Evolutionary conservation across 2,113 vertebrate genomes (phyloP).

Genomic region (Mormyrus lacerda): DNA sequence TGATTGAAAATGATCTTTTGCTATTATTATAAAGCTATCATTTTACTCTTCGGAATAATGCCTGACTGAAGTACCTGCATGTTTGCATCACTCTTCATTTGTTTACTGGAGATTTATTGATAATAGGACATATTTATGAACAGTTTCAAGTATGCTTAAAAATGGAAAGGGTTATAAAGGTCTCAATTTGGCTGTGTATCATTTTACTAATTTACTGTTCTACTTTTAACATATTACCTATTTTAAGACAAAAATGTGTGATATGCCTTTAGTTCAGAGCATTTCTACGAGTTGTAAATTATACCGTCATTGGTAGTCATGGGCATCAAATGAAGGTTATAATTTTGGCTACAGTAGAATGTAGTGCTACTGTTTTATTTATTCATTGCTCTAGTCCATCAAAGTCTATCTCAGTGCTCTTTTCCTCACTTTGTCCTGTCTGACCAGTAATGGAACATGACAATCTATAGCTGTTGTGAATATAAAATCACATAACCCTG

Average conservation of each 20-base stretch:
- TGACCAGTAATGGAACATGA: constrained; percentile 25
- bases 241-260: not conserved
- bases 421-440: constrained; percentile 28
- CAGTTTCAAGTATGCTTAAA: not conserved
- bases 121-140: not conserved
- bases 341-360: constrained; percentile 16
- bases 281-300: not conserved
- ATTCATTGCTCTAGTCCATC: constrained; percentile 29
- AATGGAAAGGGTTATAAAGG: not conserved
- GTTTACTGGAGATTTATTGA: not conserved
- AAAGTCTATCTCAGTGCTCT: constrained; percentile 21
- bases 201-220: not conserved
- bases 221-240: not conserved
- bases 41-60: not conserved
- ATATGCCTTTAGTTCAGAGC: not conserved
- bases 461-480: constrained; percentile 24
- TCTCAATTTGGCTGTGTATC: not conserved
- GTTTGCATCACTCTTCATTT: not conserved
- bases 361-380: constrained; percentile 23
- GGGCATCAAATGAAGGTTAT: constrained; percentile 15
- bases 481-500: constrained; percentile 14
- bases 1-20: not conserved
- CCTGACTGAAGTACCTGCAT: not conserved
- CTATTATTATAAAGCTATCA: not conserved
- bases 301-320: constrained; percentile 8